Base-by-base conservation (phyloP, 2,888 invertebrate species). In the Hipparchia semele region DNA sequence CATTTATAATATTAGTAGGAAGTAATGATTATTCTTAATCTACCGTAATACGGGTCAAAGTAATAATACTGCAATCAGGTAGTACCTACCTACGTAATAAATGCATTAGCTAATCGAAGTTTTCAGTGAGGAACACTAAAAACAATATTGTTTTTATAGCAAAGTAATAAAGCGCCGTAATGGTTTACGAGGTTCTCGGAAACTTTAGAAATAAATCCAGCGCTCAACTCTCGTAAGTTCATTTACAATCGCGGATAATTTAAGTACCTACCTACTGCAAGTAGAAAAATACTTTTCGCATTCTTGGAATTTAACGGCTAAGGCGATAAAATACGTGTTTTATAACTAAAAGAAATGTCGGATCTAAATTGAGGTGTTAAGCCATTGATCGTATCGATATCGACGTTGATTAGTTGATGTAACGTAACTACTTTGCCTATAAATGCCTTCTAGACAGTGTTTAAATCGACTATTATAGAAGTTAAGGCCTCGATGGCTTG, bases 61-160 rank as follows among this genome's bases (percentile, higher is more conserved):
- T 39, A 4, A 39, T 39, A 4, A 39, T 39, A 58, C 2, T 13
- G 8, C 56, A 13, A 56, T 23, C 56, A 49, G 13, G 8, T 23
- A 9, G 10, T 13, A 23, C 49, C 5, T 23, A 23, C 23, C 23
- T 23, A 23, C 23, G 23, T 23, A 23, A 23, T 4, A 12, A 65
- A 65, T 39, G 65, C 65, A 65, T 65, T 65, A 65, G 51, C 49
- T 53, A 51, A 65, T 65, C 65, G 65, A 53, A 65, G 53, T 9
- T 46, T 58, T 10, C 56, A 56, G 56, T 56, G 23, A 45, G 58
- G 46, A 56, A 58, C 66, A 74, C 69, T 74, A 74, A 70, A 73
- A 72, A 69, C 72, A 74, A 71, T 72, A 74, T 75, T 75, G 68
- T 75, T 75, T 72, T 68, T 64, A 53, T 59, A 59, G 59, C 49